These are phyloP conservation scores for Drosophila paranaensis DNA, from an alignment of 2,888 invertebrate genomes.

Conservation along the genomic window DNA sequence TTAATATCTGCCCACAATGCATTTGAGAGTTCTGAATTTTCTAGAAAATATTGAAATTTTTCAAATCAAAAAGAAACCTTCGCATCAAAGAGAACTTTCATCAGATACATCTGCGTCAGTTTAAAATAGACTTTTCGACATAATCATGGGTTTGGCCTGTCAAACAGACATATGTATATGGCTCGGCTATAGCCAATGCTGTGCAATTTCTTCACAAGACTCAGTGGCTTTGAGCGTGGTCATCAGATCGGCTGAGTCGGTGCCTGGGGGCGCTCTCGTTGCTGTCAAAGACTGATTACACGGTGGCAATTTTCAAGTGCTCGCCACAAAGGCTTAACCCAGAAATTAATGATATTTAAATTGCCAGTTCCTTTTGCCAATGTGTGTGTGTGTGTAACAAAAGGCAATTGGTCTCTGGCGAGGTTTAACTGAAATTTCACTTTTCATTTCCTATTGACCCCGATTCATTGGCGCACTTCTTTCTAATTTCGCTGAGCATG, in stretches of 20 bases:
- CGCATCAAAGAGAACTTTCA: constrained; percentile 12
- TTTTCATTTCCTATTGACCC: constrained; percentile 83
- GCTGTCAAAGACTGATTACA: constrained; percentile 75
- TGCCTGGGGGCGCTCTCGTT: constrained; percentile 39
- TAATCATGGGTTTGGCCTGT: constrained; percentile 35
- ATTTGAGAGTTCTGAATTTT: neutral
- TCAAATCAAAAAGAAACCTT: neutral
- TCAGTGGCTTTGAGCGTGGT: constrained; percentile 37
- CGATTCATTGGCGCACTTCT: constrained; percentile 74
- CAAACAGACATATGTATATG: constrained; percentile 15
- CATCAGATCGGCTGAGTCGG: constrained; percentile 31
- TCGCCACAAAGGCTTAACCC: constrained; percentile 74
- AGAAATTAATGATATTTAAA: constrained; percentile 80
- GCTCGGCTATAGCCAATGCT: constrained; percentile 12
- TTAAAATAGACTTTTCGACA: neutral
- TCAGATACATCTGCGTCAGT: neutral
- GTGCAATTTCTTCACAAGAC: constrained; percentile 31
- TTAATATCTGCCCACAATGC: neutral
- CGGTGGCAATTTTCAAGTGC: constrained; percentile 79
- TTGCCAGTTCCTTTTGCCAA: constrained; percentile 75
- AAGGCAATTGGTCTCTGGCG: constrained; percentile 30
- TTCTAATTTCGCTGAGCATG: constrained; percentile 65
- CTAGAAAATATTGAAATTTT: constrained; percentile 1
- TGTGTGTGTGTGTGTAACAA: constrained; percentile 45
- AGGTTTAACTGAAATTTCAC: constrained; percentile 74